Conservation (phyloP, 2,888 invertebrate species). For the Drosophila austrosaltans region DNA sequence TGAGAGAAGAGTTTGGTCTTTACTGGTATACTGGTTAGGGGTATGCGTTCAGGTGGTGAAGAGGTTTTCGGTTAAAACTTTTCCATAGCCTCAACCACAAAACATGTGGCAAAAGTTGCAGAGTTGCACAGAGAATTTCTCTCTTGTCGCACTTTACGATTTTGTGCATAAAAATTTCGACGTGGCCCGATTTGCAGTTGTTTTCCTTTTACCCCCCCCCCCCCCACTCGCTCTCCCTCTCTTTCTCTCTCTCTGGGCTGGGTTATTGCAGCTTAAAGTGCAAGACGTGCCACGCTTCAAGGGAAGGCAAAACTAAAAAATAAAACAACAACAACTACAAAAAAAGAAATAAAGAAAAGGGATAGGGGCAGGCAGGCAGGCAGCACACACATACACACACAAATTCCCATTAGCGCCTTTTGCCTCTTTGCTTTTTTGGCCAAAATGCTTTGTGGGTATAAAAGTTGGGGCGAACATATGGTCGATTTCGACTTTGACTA, state of each 20-base stretch:
- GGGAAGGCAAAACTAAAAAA: constrained; percentile 2
- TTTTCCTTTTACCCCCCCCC: neutral
- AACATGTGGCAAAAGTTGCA: constrained; percentile 68
- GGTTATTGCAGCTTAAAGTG: constrained; percentile 65
- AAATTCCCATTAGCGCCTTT: constrained; percentile 74
- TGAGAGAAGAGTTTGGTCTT: neutral
- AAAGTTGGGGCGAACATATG: constrained; percentile 72
- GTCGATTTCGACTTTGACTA: constrained; percentile 74
- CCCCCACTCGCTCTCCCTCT: neutral
- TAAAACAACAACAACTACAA: neutral
- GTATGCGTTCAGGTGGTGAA: constrained; percentile 1
- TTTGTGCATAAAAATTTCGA: constrained; percentile 53
- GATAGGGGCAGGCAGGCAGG: neutral
- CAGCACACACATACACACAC: constrained; percentile 63
- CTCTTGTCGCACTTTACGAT: constrained; percentile 34
- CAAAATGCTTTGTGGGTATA: constrained; percentile 64
- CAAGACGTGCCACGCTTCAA: constrained; percentile 57
- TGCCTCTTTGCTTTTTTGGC: constrained; percentile 32
- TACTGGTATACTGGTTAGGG: neutral
- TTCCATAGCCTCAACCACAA: constrained; percentile 38
- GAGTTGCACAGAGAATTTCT: constrained; percentile 18
- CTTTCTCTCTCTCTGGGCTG: constrained; percentile 42
- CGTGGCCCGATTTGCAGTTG: constrained; percentile 46
- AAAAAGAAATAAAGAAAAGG: neutral
- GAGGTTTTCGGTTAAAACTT: constrained; percentile 40